Conservation (phyloP, 2,797 vertebrate species). For the Characodon lateralis region DNA sequence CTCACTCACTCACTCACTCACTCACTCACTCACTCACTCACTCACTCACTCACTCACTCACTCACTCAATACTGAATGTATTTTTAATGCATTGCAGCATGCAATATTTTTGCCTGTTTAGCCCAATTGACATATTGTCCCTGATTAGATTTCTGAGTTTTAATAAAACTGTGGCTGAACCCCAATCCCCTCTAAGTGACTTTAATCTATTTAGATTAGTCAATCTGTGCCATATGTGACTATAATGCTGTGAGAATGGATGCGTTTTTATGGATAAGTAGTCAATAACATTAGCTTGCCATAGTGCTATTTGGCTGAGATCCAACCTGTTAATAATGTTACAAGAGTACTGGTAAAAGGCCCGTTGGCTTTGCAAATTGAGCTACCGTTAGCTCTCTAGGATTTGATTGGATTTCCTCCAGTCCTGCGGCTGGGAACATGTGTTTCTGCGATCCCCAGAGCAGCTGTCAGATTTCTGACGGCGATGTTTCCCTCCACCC, state of each 20-base stretch:
- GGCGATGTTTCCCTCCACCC: conserved; percentile 53
- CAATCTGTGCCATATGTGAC: conserved; percentile 63
- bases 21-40: too few species aligned
- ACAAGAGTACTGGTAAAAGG: conserved; percentile 75
- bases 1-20: too few species aligned
- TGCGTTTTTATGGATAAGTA: conserved; percentile 78
- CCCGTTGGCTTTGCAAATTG: conserved; percentile 77
- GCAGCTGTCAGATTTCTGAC: conserved; percentile 76
- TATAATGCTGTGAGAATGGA: conserved; percentile 69
- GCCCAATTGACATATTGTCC: conserved; percentile 64
- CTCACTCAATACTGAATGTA: background rate
- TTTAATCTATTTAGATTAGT: conserved; percentile 73
- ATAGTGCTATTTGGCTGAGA: conserved; percentile 67
- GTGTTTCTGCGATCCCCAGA: conserved; percentile 78
- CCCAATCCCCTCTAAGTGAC: conserved; percentile 72
- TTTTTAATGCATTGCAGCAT: conserved; percentile 9
- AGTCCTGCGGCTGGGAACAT: conserved; percentile 77
- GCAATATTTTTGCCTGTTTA: conserved; percentile 41
- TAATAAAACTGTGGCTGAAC: conserved; percentile 69
- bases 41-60: too few species aligned
- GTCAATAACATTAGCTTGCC: conserved; percentile 79
- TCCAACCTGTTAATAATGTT: conserved; percentile 78
- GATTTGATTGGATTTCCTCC: conserved; percentile 76
- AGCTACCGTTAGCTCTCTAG: conserved; percentile 68
- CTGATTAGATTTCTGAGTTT: conserved; percentile 70